phyloP scores from a whole-genome alignment of 1,140 invertebrate species.

The Lasioglossum albipes region DNA sequence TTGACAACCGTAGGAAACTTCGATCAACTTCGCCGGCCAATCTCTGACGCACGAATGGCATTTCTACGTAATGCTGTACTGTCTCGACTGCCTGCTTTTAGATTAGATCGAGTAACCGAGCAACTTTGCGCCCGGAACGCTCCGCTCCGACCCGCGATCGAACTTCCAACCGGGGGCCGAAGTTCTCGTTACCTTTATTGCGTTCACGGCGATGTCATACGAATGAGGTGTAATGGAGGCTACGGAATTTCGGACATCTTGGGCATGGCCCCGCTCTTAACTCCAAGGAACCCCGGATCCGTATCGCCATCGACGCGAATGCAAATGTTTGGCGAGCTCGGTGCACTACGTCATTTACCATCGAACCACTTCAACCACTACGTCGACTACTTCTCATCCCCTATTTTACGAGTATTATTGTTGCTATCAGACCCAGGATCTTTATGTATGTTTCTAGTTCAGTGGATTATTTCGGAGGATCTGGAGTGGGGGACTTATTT shows the following conservation, averaged over 20 bases:
- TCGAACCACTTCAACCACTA: too few relatives aligned
- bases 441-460: too few relatives aligned
- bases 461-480: too few relatives aligned
- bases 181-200: constrained; percentile 8
- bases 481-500: too few relatives aligned
- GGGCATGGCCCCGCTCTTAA: background rate
- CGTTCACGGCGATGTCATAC: background rate
- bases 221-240: constrained; percentile 9
- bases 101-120: constrained; percentile 10
- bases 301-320: background rate
- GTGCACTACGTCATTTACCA: background rate
- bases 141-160: background rate
- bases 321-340: background rate
- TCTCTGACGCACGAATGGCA: constrained; percentile 26
- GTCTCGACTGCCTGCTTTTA: constrained; percentile 20
- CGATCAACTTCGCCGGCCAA: constrained; percentile 33
- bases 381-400: too few relatives aligned
- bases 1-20: background rate
- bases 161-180: constrained; percentile 5
- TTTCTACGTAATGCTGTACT: constrained; percentile 29
- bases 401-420: too few relatives aligned
- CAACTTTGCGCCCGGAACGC: background rate
- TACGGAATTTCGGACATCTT: constrained; percentile 2
- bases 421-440: too few relatives aligned
- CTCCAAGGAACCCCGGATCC: background rate